Evolutionary conservation across 2,113 vertebrate genomes (phyloP), one percentile per base, ranked within the genome.

Genomic region (Orycteropus afer): DNA sequence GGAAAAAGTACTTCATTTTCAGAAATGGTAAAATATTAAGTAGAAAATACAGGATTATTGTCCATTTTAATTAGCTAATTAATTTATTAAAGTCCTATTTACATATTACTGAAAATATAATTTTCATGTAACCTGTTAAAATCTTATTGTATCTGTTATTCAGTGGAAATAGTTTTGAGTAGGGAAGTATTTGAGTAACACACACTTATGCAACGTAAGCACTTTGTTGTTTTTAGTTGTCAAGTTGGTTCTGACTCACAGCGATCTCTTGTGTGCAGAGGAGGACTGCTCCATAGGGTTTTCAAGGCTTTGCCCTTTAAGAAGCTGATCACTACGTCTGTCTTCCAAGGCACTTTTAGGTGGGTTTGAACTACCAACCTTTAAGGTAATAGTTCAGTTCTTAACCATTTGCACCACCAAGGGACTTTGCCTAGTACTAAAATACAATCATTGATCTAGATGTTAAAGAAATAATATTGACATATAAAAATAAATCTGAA

Each of bases 91-190:
- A 22, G 6, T 63, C 32, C 18, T 76, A 29, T 76, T 80, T 67
- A 45, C 84, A 82, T 80, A 61, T 88, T 45, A 18, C 45, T 73
- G 79, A 34, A 61, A 82, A 42, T 42, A 53, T n/a, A 29, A 80
- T 74, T 95, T 65, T 86, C 7, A 57, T 65, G 53, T 96, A 88
- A 83, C n/a, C 34, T 73, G 40, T 40, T 4, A 71, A 67, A 67
- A 13, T n/a, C 49, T 77, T 73, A 23, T 84, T 84, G 65, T 32
- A 57, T 57, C 79, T 91, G 42, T 20, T 4, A n/a, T 85, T 89
- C 47, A 89, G 61, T 73, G 42, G 53, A 84, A 71, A 63, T 49
- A 84, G 79, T 92, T 47, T 73, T 84, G 34, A 94, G 83, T 34
- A n/a, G 34, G 80, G 53, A 29, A 32, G 18, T 69, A 18, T 7